phyloP scores from a whole-genome alignment of 2,888 invertebrate genomes.

The Lissonota sp. region DNA sequence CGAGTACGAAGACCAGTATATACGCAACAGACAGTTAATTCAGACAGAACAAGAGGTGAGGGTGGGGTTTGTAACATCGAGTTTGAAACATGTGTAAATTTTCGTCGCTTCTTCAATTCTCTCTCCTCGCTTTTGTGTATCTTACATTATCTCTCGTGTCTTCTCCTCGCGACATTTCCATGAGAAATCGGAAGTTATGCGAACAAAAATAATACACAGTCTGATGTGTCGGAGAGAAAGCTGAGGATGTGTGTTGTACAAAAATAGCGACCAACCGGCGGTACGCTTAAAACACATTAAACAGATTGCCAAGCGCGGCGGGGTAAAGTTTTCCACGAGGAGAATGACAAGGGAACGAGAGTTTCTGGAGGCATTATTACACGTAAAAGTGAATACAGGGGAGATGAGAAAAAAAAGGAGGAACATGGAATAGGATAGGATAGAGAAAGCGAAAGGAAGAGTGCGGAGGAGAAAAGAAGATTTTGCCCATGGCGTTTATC shows the following conservation, averaged over 20 bases:
- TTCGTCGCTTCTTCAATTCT: constrained; percentile 10
- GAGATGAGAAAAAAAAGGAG: constrained; percentile 37
- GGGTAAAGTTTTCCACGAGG: constrained; percentile 31
- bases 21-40: constrained; percentile 38
- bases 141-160: too few species aligned
- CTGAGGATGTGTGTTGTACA: constrained; percentile 23
- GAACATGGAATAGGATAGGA: constrained; percentile 27
- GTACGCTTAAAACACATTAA: constrained; percentile 59
- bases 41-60: constrained; percentile 44
- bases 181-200: too few species aligned
- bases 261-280: constrained; percentile 62
- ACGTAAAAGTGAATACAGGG: constrained; percentile 35
- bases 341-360: constrained; percentile 43
- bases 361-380: constrained; percentile 42
- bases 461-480: constrained; percentile 39
- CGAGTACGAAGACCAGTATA: constrained; percentile 57
- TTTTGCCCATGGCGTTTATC: constrained; percentile 41
- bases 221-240: background rate
- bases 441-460: constrained; percentile 49
- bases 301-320: constrained; percentile 42
- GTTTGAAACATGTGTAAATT: constrained; percentile 50
- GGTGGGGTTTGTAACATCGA: constrained; percentile 42
- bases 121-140: background rate
- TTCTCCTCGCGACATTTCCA: too few species aligned
- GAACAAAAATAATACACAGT: too few species aligned